Evolutionary conservation across 2,797 vertebrate species (phyloP).

Genomic region (Poecilia gillii): DNA sequence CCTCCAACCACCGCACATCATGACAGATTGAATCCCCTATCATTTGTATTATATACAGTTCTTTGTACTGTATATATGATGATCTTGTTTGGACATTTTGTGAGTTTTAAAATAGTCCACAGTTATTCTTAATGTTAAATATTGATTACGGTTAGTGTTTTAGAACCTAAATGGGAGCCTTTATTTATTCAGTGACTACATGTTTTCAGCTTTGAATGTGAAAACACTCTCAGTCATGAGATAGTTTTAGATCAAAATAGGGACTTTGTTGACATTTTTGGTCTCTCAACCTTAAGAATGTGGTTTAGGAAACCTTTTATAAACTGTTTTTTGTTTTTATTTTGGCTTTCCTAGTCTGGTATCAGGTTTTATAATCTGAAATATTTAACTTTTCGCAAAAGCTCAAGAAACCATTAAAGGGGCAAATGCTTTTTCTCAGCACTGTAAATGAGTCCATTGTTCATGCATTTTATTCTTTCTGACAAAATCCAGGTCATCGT

Average conservation of each 20-base stretch:
- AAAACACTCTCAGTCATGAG: neutral
- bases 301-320: neutral
- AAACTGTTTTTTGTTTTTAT: neutral
- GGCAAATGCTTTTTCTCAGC: neutral
- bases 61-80: neutral
- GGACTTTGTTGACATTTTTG: neutral
- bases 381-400: neutral
- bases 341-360: neutral
- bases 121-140: neutral
- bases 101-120: neutral
- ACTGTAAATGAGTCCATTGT: constrained; percentile 27
- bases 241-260: neutral
- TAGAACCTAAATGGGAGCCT: neutral
- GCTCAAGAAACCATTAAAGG: neutral
- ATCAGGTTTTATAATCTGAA: neutral
- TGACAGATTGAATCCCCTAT: no score
- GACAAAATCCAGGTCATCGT: constrained; percentile 54
- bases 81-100: neutral
- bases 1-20: no score
- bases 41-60: neutral
- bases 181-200: neutral
- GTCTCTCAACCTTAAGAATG: neutral
- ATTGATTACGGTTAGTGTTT: neutral
- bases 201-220: neutral
- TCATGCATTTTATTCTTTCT: constrained; percentile 9